phyloP scores from a whole-genome alignment of 2,113 vertebrate genomes.

The Calidris pugnax region DNA sequence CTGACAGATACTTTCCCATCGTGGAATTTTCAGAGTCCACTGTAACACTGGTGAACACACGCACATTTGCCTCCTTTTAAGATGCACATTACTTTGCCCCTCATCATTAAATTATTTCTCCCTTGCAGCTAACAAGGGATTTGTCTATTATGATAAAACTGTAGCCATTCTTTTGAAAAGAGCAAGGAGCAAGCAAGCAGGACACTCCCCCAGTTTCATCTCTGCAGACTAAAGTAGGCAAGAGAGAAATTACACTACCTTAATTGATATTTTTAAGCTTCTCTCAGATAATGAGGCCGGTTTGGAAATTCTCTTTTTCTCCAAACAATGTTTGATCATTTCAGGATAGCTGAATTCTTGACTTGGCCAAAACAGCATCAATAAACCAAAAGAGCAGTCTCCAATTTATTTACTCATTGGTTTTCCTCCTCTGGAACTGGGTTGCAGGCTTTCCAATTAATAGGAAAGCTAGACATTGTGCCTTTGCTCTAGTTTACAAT shows the following conservation, averaged over 20 bases:
- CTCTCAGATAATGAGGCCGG: slow-evolving; percentile 81
- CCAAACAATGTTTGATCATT: slow-evolving; percentile 66
- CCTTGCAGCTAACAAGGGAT: slow-evolving; percentile 69
- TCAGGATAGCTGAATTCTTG: slow-evolving; percentile 65
- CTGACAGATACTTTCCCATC: not conserved
- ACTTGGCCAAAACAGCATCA: slow-evolving; percentile 70
- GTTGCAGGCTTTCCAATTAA: slow-evolving; percentile 64
- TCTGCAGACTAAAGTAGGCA: slow-evolving; percentile 77
- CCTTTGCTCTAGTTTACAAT: not conserved
- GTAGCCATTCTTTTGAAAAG: slow-evolving; percentile 52
- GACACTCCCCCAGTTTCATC: slow-evolving; percentile 78
- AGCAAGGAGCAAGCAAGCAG: slow-evolving; percentile 25
- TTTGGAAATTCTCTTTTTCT: slow-evolving; percentile 67
- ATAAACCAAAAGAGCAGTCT: slow-evolving; percentile 47
- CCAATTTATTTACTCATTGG: slow-evolving; percentile 54
- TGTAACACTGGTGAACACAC: not conserved
- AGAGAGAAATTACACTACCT: slow-evolving; percentile 81
- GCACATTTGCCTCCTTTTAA: not conserved
- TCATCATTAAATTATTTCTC: slow-evolving; percentile 66
- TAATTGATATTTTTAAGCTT: slow-evolving; percentile 78
- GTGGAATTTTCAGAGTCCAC: not conserved
- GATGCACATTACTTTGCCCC: slow-evolving; percentile 44
- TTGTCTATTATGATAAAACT: slow-evolving; percentile 39
- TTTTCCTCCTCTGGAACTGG: slow-evolving; percentile 24
- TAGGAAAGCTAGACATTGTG: not conserved